phyloP scores from a whole-genome alignment of 2,113 vertebrate genomes.

The Myotis lucifugus region DNA sequence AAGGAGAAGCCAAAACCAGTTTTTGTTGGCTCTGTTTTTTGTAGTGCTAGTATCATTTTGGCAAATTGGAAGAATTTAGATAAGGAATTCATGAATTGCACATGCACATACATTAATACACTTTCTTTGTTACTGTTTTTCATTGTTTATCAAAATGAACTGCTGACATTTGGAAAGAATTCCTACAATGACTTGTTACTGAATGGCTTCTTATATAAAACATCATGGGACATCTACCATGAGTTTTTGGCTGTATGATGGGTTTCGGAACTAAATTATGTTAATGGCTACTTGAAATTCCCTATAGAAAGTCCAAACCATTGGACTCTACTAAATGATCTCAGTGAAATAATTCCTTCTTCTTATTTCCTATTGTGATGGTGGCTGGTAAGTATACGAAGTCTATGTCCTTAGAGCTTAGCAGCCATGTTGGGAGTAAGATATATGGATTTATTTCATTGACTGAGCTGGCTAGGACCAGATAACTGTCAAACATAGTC shows the following conservation, averaged over 20 bases:
- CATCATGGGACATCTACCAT: not conserved
- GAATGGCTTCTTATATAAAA: slow-evolving; percentile 25
- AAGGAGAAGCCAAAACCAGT: slow-evolving; percentile 15
- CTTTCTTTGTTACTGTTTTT: slow-evolving; percentile 46
- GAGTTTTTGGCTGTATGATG: not conserved
- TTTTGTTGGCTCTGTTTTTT: slow-evolving; percentile 46
- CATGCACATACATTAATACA: not conserved
- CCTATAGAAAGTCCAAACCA: slow-evolving; percentile 29
- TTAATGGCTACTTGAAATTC: slow-evolving; percentile 47
- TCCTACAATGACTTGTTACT: slow-evolving; percentile 43
- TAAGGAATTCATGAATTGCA: slow-evolving; percentile 7
- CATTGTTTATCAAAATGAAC: slow-evolving; percentile 27
- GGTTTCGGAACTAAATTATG: slow-evolving; percentile 36
- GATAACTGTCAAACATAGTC: not conserved
- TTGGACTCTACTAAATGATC: slow-evolving; percentile 40
- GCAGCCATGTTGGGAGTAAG: not conserved
- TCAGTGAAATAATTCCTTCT: slow-evolving; percentile 26
- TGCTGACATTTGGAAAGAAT: slow-evolving; percentile 55
- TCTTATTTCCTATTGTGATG: not conserved
- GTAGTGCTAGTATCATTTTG: slow-evolving; percentile 27
- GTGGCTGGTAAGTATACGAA: not conserved
- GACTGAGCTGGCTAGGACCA: not conserved
- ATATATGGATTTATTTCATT: slow-evolving; percentile 23
- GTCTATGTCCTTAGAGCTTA: not conserved
- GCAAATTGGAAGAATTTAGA: slow-evolving; percentile 52